phyloP scores from a whole-genome alignment of 2,797 vertebrate genomes.

The Cetoscarus ocellatus region DNA sequence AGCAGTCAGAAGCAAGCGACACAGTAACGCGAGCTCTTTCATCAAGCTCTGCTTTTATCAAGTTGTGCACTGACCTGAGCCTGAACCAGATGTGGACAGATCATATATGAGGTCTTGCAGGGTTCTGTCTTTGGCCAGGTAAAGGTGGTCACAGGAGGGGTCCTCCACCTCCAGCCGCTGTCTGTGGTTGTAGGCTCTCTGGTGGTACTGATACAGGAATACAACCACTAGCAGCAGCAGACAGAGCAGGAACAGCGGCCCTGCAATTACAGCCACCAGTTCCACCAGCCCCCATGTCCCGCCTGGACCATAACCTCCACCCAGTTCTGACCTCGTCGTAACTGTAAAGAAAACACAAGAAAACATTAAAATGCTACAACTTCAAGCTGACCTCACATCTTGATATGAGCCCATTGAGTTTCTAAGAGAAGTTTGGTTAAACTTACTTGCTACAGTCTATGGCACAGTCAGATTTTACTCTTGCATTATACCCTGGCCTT shows the following conservation, averaged over 20 bases:
- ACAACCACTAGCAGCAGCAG: conserved; percentile 89
- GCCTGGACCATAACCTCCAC: conserved; percentile 57
- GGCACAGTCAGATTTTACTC: no score
- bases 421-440: no score
- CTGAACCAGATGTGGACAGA: conserved; percentile 96
- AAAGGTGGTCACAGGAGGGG: conserved; percentile 94
- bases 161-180: conserved; percentile 95
- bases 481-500: no score
- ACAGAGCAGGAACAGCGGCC: conserved; percentile 92
- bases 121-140: conserved; percentile 94
- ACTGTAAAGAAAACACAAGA: conserved; percentile 61
- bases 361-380: conserved; percentile 1
- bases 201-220: conserved; percentile 93
- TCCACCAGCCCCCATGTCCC: conserved; percentile 92
- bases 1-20: background rate
- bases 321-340: conserved; percentile 37
- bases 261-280: conserved; percentile 91
- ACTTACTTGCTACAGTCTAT: no score
- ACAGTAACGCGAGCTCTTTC: background rate
- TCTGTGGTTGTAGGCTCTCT: conserved; percentile 92
- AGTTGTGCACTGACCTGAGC: conserved; percentile 87
- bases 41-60: background rate
- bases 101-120: conserved; percentile 96
- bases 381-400: background rate
- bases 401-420: no score